phyloP scores from a whole-genome alignment of 2,888 invertebrate genomes.

The Hypomecis atomaria region DNA sequence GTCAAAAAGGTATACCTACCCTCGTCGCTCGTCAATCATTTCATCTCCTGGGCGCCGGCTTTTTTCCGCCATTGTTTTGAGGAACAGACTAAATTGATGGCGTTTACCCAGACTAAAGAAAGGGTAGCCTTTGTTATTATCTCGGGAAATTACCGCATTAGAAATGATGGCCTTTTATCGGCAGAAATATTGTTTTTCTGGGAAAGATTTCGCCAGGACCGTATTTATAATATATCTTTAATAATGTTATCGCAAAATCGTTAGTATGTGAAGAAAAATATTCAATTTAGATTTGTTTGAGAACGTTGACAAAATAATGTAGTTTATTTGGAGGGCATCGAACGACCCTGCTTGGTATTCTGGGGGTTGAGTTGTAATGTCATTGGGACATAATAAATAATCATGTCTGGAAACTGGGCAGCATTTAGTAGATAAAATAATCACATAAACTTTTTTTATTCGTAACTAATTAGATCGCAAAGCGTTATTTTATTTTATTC shows the following conservation, averaged over 20 bases:
- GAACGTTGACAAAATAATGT: not conserved
- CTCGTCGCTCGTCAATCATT: slow-evolving; percentile 68
- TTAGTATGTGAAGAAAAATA: not conserved
- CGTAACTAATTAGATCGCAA: not conserved
- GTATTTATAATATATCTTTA: not conserved
- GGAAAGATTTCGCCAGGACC: slow-evolving; percentile 11
- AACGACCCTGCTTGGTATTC: slow-evolving; percentile 8
- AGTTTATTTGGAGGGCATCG: not conserved
- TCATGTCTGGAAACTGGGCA: not conserved
- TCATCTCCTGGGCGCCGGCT: slow-evolving; percentile 51
- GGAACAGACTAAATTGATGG: slow-evolving; percentile 59
- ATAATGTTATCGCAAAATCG: slow-evolving; percentile 12
- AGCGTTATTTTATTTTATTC: not conserved
- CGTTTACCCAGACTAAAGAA: slow-evolving; percentile 57
- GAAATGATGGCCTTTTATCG: slow-evolving; percentile 39
- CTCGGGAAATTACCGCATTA: slow-evolving; percentile 36
- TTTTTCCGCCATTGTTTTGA: slow-evolving; percentile 62
- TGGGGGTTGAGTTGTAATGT: not conserved
- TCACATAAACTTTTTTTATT: not conserved
- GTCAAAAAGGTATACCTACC: slow-evolving; percentile 22
- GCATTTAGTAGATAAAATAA: not conserved
- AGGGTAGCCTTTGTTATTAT: slow-evolving; percentile 57
- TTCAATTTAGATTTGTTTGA: not conserved
- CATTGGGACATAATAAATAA: slow-evolving; percentile 8
- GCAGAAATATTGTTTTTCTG: slow-evolving; percentile 31